Evolutionary conservation across 2,113 vertebrate species (phyloP).

Genomic region (Xenopus borealis): DNA sequence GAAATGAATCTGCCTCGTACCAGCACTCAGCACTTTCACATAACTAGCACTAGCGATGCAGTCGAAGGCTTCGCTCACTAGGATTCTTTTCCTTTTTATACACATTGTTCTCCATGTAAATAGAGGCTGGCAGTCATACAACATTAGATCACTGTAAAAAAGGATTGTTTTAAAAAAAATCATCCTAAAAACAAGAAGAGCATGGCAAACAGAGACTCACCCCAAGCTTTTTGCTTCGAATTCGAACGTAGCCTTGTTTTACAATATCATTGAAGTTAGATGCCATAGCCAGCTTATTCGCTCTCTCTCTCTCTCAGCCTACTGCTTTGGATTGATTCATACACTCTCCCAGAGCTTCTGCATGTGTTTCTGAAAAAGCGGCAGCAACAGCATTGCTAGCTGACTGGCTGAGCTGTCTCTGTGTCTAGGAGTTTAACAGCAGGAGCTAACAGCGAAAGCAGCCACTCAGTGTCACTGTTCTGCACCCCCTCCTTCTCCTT

Average conservation of each 20-base stretch:
- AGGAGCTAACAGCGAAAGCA: constrained; percentile 35
- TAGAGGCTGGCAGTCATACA: constrained; percentile 11
- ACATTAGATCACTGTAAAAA: constrained; percentile 8
- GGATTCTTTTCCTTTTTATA: constrained; percentile 3
- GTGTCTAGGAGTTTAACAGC: constrained; percentile 31
- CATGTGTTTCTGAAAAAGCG: constrained; percentile 21
- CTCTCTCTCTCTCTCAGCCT: constrained; percentile 6
- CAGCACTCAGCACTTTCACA: constrained; percentile 22
- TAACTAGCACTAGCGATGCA: constrained; percentile 23
- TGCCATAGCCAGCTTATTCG: constrained; percentile 75
- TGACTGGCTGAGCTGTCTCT: constrained; percentile 32
- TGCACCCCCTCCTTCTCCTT: constrained; percentile 28
- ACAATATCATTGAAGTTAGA: constrained; percentile 99
- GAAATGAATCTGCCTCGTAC: background rate
- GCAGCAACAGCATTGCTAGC: constrained; percentile 19
- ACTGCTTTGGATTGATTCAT: constrained; percentile 28
- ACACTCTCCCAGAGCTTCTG: constrained; percentile 34
- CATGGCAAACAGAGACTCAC: constrained; percentile 71
- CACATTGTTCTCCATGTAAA: background rate
- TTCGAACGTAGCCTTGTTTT: constrained; percentile 96
- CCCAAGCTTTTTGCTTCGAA: constrained; percentile 97
- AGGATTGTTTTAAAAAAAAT: constrained; percentile 7
- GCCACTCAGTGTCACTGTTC: constrained; percentile 39
- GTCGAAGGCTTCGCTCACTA: constrained; percentile 19
- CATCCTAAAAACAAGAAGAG: background rate